Conservation (phyloP, 92 coral and sea anemone genomes). For the Bergia puertoricense region DNA sequence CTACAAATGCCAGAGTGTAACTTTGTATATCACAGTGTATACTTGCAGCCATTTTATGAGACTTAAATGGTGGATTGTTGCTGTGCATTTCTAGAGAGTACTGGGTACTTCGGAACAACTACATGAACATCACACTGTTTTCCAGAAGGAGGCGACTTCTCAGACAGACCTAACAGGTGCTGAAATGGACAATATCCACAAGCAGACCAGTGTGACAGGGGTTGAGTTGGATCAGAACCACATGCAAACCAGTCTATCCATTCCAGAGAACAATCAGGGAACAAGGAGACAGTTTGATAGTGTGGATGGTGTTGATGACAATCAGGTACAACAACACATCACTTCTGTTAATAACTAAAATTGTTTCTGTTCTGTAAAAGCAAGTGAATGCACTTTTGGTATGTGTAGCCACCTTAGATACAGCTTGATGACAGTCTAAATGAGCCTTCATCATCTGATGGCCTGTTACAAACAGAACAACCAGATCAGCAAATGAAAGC, state of each 20-base stretch:
- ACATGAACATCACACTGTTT: not conserved
- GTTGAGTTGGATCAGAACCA: not conserved
- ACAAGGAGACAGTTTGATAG: not conserved
- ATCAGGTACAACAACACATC: constrained; percentile 10
- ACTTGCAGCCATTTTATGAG: not conserved
- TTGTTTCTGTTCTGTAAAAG: not conserved
- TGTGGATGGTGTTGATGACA: not conserved
- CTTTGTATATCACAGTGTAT: too few species aligned
- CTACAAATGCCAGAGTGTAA: too few species aligned
- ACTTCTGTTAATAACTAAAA: not conserved
- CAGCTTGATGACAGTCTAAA: too few species aligned
- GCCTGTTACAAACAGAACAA: too few species aligned
- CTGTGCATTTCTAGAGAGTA: not conserved
- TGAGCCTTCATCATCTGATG: too few species aligned
- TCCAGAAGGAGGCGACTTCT: constrained; percentile 20
- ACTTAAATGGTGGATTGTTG: not conserved
- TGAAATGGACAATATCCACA: not conserved
- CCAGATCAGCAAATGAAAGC: too few species aligned
- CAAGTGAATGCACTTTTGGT: not conserved
- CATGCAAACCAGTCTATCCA: constrained; percentile 5
- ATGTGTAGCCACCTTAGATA: too few species aligned
- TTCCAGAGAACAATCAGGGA: not conserved
- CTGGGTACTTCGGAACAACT: not conserved
- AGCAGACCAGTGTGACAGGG: constrained; percentile 1
- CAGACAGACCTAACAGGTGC: constrained; percentile 29